These are phyloP conservation scores for Caranx melampygus DNA, from an alignment of 2,113 vertebrate species.

Conservation along the genomic window DNA sequence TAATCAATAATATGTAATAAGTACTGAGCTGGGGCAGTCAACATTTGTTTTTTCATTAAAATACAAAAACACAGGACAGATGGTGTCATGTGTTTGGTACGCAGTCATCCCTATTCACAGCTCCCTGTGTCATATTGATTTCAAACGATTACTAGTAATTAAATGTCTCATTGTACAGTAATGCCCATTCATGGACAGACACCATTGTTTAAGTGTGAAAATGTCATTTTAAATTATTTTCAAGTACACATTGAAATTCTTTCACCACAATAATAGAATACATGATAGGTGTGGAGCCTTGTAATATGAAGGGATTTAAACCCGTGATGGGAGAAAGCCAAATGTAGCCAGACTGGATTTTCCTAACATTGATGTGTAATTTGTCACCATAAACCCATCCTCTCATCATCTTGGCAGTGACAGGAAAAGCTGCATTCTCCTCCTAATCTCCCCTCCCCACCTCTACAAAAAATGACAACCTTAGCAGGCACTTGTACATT, in stretches of 20 bases:
- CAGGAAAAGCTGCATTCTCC: conserved; percentile 36
- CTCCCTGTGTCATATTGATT: background rate
- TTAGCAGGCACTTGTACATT: conserved; percentile 33
- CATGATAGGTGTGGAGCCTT: conserved; percentile 38
- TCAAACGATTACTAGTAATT: conserved; percentile 11
- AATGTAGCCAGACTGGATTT: conserved; percentile 57
- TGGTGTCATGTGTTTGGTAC: background rate
- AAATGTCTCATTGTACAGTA: conserved; percentile 3
- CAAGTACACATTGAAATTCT: conserved; percentile 21
- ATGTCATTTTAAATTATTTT: conserved; percentile 12
- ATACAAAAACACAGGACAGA: background rate
- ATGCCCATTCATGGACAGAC: background rate
- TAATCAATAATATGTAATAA: background rate
- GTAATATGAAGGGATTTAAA: conserved; percentile 54
- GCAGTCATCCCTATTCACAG: background rate
- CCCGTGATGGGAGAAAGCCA: conserved; percentile 50
- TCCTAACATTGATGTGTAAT: conserved; percentile 58
- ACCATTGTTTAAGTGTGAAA: conserved; percentile 22
- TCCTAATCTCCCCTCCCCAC: conserved; percentile 43
- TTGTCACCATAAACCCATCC: conserved; percentile 62
- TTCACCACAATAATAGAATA: conserved; percentile 46
- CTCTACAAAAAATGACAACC: conserved; percentile 41
- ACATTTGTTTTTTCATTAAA: background rate
- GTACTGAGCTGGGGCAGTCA: background rate
- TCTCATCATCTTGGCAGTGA: conserved; percentile 51